These are phyloP conservation scores for Marasmarcha lunaedactyla DNA, from an alignment of 2,888 invertebrate genomes.

Conservation along the genomic window DNA sequence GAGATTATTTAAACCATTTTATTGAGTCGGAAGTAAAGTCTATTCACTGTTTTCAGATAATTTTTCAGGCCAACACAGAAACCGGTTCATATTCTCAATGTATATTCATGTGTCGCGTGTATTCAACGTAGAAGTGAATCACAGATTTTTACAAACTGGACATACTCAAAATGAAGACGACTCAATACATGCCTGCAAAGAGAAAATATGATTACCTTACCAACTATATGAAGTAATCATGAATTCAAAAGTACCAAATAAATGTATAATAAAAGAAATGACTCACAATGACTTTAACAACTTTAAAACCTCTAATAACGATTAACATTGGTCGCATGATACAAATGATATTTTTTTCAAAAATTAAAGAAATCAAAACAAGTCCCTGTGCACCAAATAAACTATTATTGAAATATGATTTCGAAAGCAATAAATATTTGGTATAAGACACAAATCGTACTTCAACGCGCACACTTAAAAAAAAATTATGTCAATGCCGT, in stretches of 20 bases:
- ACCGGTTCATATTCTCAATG: background rate
- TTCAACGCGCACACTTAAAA: conserved; percentile 1
- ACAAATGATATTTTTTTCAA: too few species aligned
- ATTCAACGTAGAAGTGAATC: too few species aligned
- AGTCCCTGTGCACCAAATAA: too few species aligned
- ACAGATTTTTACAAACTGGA: background rate
- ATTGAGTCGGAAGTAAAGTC: background rate
- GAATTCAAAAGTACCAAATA: conserved; percentile 3
- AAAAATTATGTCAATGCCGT: background rate
- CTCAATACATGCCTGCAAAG: conserved; percentile 6
- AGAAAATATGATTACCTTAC: conserved; percentile 5
- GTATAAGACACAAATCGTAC: conserved; percentile 3
- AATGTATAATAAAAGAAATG: background rate
- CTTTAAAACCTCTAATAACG: too few species aligned
- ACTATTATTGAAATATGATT: too few species aligned
- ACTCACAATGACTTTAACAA: too few species aligned
- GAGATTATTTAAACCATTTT: too few species aligned
- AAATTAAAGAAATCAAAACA: too few species aligned
- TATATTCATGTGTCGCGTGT: background rate
- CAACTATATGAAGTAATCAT: conserved; percentile 5
- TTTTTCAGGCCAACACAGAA: background rate
- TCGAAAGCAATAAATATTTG: background rate
- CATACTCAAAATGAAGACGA: conserved; percentile 6
- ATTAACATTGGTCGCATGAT: too few species aligned
- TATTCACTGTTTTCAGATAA: too few species aligned